phyloP scores from a whole-genome alignment of 2,888 invertebrate species.

The Diadromus collaris region DNA sequence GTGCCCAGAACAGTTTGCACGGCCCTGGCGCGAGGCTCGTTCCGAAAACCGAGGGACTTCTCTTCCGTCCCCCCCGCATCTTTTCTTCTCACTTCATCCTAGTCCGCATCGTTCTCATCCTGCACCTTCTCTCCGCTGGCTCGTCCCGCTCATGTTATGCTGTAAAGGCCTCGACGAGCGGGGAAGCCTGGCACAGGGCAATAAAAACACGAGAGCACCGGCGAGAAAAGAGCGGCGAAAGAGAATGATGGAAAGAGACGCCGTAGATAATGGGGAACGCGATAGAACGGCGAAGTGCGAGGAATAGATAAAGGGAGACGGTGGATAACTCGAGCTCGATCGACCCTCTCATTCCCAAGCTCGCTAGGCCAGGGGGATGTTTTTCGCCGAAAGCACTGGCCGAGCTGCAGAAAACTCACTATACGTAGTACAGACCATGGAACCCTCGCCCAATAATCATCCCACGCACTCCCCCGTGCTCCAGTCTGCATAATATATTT shows the following conservation, averaged over 20 bases:
- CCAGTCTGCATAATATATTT: slow-evolving; percentile 37
- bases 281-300: slow-evolving; percentile 11
- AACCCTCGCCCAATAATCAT: slow-evolving; percentile 45
- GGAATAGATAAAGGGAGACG: slow-evolving; percentile 29
- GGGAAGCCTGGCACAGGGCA: slow-evolving; percentile 39
- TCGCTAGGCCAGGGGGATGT: slow-evolving; percentile 43
- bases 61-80: slow-evolving; percentile 36
- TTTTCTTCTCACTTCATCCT: slow-evolving; percentile 42
- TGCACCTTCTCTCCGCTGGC: slow-evolving; percentile 40
- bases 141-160: slow-evolving; percentile 7
- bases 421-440: background rate
- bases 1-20: slow-evolving; percentile 36
- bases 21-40: slow-evolving; percentile 50
- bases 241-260: slow-evolving; percentile 33
- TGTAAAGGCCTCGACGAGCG: slow-evolving; percentile 25
- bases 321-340: slow-evolving; percentile 37
- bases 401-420: slow-evolving; percentile 27
- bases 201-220: slow-evolving; percentile 52
- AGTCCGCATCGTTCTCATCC: slow-evolving; percentile 43
- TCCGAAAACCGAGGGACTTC: slow-evolving; percentile 54
- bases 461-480: slow-evolving; percentile 50
- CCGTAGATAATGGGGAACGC: slow-evolving; percentile 10
- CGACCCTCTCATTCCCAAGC: slow-evolving; percentile 52
- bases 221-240: slow-evolving; percentile 41
- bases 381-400: slow-evolving; percentile 49